phyloP scores from a whole-genome alignment of 2,797 vertebrate genomes.

The Helarctos malayanus region DNA sequence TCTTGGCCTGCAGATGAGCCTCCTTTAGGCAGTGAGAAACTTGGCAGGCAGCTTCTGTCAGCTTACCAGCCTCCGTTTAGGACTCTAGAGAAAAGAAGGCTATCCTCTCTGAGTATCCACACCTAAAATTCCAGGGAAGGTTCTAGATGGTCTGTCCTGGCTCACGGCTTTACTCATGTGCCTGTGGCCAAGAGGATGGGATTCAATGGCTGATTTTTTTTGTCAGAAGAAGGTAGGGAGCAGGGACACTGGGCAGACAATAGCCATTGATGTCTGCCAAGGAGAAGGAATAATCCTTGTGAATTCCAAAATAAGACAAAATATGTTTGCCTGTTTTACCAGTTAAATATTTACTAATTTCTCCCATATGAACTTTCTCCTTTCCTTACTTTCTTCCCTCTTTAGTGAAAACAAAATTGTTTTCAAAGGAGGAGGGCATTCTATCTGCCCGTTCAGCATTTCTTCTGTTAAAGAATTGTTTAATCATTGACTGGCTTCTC shows the following conservation, averaged over 20 bases:
- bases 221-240: not conserved
- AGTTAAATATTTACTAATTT: not conserved
- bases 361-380: not conserved
- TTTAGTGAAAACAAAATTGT: not conserved
- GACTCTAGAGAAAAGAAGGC: not conserved
- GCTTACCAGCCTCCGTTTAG: not conserved
- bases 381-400: not conserved
- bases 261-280: accelerated
- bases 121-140: not conserved
- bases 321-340: not conserved
- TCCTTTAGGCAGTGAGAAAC: not conserved
- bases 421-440: not conserved
- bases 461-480: not conserved
- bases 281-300: not conserved
- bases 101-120: too few species aligned
- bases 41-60: accelerated
- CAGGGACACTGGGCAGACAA: not conserved
- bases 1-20: too few species aligned
- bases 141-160: not conserved
- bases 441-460: not conserved
- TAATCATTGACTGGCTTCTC: not conserved
- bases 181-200: not conserved
- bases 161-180: too few species aligned
- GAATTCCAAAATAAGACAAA: not conserved
- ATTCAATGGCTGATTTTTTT: not conserved